A percentile compares a stretch with the other conserved stretches of the same genome.
These are phyloP conservation scores for Clarias magur DNA, from an alignment of 2,113 vertebrate species.

Conservation along the genomic window DNA sequence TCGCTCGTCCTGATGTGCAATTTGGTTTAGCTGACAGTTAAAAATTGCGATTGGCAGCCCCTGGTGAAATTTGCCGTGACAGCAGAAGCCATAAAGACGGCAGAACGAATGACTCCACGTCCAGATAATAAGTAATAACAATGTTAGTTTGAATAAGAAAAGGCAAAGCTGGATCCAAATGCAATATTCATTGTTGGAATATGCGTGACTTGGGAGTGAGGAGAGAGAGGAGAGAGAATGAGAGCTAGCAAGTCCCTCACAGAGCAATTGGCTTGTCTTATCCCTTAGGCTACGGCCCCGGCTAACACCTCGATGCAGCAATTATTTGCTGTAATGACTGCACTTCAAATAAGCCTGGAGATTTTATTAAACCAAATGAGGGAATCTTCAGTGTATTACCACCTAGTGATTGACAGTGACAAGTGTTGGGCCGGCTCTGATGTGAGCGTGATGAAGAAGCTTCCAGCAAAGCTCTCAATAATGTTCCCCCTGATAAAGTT, in stretches of 20 bases:
- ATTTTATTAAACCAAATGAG: slow-evolving; percentile 99
- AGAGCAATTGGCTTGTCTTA: slow-evolving; percentile 91
- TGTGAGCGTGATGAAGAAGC: slow-evolving; percentile 93
- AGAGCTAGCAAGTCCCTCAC: slow-evolving; percentile 79
- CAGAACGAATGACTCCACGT: slow-evolving; percentile 93
- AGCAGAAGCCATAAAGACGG: slow-evolving; percentile 85
- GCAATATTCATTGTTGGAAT: slow-evolving; percentile 98
- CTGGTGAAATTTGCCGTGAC: slow-evolving; percentile 88
- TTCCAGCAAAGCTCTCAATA: slow-evolving; percentile 93
- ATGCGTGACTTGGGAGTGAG: slow-evolving; percentile 90
- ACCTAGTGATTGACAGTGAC: slow-evolving; percentile 99
- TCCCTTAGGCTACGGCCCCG: slow-evolving; percentile 91
- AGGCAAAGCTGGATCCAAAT: slow-evolving; percentile 90
- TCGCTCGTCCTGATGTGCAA: slow-evolving; percentile 82
- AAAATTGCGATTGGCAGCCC: slow-evolving; percentile 88
- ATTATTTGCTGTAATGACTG: slow-evolving; percentile 98
- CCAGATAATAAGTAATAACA: slow-evolving; percentile 98
- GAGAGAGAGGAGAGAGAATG: slow-evolving; percentile 79
- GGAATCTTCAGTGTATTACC: slow-evolving; percentile 98
- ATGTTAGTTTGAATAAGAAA: slow-evolving; percentile 96
- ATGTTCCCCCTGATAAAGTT: slow-evolving; percentile 98
- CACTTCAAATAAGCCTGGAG: slow-evolving; percentile 96
- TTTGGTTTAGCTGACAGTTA: slow-evolving; percentile 93
- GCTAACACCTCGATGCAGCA: slow-evolving; percentile 92
- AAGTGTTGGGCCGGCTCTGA: slow-evolving; percentile 86